Conservation (phyloP, 2,888 invertebrate genomes). For the Sisyra terminalis region DNA sequence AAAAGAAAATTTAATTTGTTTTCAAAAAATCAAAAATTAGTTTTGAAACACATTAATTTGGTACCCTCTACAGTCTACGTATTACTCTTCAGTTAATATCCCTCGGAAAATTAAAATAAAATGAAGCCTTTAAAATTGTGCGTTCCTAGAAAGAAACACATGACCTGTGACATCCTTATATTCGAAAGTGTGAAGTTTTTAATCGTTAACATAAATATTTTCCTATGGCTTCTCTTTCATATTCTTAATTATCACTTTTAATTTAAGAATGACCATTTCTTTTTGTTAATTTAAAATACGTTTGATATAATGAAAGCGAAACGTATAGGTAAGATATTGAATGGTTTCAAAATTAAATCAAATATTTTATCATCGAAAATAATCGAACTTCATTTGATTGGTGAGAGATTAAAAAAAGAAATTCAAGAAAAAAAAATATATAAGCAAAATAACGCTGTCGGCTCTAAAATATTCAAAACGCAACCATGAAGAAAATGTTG, state of each 20-base stretch:
- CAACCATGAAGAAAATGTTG: constrained; percentile 5
- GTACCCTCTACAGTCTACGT: no score
- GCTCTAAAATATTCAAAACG: constrained; percentile 4
- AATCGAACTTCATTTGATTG: neutral
- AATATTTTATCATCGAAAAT: neutral
- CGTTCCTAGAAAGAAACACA: neutral
- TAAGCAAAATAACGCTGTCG: neutral
- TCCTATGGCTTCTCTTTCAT: no score
- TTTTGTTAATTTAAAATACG: no score
- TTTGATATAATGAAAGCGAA: no score
- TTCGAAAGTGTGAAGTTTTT: no score
- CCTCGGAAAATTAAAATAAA: neutral
- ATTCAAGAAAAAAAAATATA: neutral
- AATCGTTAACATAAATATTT: no score
- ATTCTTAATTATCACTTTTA: no score
- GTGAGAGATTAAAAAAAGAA: neutral
- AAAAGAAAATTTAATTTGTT: no score
- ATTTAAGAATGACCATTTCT: no score
- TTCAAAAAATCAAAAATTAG: no score
- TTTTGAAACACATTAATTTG: no score
- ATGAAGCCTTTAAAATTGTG: neutral
- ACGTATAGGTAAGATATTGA: no score
- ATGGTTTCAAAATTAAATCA: neutral
- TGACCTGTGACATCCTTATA: neutral
- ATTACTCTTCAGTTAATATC: neutral